These are phyloP conservation scores for Xenopus borealis DNA, from an alignment of 2,113 vertebrate genomes.

Conservation along the genomic window DNA sequence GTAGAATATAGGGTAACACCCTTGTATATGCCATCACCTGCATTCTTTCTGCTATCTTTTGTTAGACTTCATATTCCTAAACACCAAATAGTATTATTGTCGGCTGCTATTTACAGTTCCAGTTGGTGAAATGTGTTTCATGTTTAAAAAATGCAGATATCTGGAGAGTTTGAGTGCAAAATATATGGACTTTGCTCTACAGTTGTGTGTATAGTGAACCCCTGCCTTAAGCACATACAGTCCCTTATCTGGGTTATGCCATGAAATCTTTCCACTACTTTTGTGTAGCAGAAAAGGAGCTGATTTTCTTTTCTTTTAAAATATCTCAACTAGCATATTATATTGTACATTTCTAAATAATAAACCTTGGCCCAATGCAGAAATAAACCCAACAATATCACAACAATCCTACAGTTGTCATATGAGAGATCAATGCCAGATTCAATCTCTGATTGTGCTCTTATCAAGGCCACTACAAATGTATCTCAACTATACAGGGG, in stretches of 20 bases:
- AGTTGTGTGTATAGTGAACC: neutral
- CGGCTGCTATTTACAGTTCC: neutral
- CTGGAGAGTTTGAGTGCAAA: too few relatives aligned
- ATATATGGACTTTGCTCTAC: neutral
- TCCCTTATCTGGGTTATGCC: neutral
- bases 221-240: neutral
- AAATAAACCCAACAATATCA: too few relatives aligned
- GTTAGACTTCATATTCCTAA: neutral
- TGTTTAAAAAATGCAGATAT: neutral
- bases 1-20: neutral
- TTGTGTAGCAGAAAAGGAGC: too few relatives aligned
- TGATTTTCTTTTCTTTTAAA: too few relatives aligned
- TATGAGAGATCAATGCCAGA: too few relatives aligned
- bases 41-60: neutral
- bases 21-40: neutral
- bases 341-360: too few relatives aligned
- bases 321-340: too few relatives aligned
- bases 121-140: neutral
- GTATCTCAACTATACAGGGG: too few relatives aligned
- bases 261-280: neutral
- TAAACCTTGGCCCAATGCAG: too few relatives aligned
- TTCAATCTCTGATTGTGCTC: too few relatives aligned
- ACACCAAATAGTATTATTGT: neutral
- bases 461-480: too few relatives aligned
- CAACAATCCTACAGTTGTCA: too few relatives aligned